Evolutionary conservation across 2,888 invertebrate species (phyloP).

Genomic region (Odiellus spinosus): DNA sequence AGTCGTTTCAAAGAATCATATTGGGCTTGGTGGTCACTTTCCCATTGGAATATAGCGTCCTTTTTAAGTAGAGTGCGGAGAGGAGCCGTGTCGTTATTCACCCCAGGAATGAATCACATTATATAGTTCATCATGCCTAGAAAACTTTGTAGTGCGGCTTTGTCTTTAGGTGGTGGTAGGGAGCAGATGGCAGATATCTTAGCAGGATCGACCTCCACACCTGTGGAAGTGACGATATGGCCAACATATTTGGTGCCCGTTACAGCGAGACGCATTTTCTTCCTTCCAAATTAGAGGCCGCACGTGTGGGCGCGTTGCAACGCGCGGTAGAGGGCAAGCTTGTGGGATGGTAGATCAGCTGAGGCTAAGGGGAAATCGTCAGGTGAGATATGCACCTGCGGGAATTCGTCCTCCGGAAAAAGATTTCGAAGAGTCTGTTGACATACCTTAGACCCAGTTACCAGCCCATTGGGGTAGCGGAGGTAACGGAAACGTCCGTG

Average conservation of each 20-base stretch:
- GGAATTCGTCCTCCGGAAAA: not conserved
- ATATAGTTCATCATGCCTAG: constrained; percentile 3
- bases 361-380: constrained; percentile 1
- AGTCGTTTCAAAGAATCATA: constrained; percentile 21
- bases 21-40: constrained; percentile 17
- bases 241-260: constrained; percentile 4
- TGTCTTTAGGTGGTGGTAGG: constrained; percentile 2
- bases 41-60: constrained; percentile 2
- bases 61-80: not conserved
- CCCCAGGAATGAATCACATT: no score
- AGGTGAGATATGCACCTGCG: constrained; percentile 1
- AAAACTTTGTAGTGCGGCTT: constrained; percentile 4
- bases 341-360: not conserved
- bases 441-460: constrained; percentile 25
- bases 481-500: constrained; percentile 25
- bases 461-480: constrained; percentile 24
- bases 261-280: constrained; percentile 3
- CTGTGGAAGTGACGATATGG: constrained; percentile 3
- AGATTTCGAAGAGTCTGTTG: constrained; percentile 17
- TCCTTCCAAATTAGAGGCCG: constrained; percentile 2
- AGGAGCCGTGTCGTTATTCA: no score
- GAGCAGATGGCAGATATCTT: constrained; percentile 3
- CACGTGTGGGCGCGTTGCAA: not conserved
- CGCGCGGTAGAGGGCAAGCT: not conserved
- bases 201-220: constrained; percentile 3